Conservation (phyloP, 2,888 invertebrate genomes). For the Hoplodrina ambigua region DNA sequence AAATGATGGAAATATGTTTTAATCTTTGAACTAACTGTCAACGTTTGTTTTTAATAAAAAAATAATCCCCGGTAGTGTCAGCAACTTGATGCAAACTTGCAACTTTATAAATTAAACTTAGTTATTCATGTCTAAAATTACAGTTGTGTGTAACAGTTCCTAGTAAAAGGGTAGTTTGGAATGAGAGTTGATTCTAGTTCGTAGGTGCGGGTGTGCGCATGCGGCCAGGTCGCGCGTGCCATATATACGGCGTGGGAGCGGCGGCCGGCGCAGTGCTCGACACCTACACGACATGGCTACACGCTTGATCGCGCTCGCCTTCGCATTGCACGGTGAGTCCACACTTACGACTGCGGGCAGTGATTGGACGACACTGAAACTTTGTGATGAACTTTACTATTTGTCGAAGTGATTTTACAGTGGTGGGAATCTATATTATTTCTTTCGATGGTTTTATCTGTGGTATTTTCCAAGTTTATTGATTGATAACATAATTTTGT, state of each 20-base stretch:
- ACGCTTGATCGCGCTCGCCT: conserved; percentile 40
- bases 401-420: conserved; percentile 9
- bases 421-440: not conserved
- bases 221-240: conserved; percentile 9
- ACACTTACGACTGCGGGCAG: conserved; percentile 28
- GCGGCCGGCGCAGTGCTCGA: conserved; percentile 42
- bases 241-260: conserved; percentile 42
- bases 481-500: not conserved
- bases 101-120: not conserved
- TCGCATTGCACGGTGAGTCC: conserved; percentile 57
- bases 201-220: conserved; percentile 17
- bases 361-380: conserved; percentile 29
- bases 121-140: not conserved
- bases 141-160: not conserved
- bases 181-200: not conserved
- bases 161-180: not conserved
- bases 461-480: not conserved
- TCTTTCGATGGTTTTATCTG: not conserved
- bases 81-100: not conserved
- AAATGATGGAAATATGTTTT: conserved; percentile 33
- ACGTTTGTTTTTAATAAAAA: too few relatives aligned
- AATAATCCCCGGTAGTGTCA: too few relatives aligned
- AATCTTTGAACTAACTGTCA: conserved; percentile 2
- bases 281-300: conserved; percentile 50
- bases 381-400: not conserved